phyloP scores from a whole-genome alignment of 2,888 invertebrate genomes.

The Cylloceria caligata region DNA sequence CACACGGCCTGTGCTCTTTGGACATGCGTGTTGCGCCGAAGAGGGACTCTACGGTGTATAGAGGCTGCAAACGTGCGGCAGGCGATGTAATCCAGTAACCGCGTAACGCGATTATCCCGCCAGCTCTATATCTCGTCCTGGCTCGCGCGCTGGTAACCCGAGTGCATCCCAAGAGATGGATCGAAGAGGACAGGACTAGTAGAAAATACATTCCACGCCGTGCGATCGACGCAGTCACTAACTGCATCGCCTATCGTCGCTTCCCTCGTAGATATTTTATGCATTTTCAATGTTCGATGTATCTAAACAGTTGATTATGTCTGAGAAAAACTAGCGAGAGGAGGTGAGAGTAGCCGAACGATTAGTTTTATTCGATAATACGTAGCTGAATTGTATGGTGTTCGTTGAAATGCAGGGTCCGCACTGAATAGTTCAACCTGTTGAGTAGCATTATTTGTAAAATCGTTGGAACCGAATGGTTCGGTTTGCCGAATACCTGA shows the following conservation, averaged over 20 bases:
- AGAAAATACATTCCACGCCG: slow-evolving; percentile 51
- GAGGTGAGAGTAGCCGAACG: too few relatives aligned
- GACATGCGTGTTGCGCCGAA: slow-evolving; percentile 7
- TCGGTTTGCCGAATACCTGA: not conserved
- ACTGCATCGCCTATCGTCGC: not conserved
- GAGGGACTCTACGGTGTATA: slow-evolving; percentile 17
- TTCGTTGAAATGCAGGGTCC: too few relatives aligned
- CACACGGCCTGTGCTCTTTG: slow-evolving; percentile 29
- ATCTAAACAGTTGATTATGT: not conserved
- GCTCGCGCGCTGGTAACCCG: slow-evolving; percentile 72
- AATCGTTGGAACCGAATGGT: too few relatives aligned
- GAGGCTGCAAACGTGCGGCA: slow-evolving; percentile 77
- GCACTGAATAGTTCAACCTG: too few relatives aligned
- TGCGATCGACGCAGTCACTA: slow-evolving; percentile 47
- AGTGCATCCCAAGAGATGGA: slow-evolving; percentile 72
- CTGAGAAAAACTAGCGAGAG: not conserved
- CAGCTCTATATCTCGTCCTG: slow-evolving; percentile 61
- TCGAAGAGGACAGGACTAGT: slow-evolving; percentile 52
- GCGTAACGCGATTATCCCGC: slow-evolving; percentile 81
- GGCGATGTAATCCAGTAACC: slow-evolving; percentile 83
- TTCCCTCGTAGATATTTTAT: not conserved
- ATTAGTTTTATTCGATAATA: too few relatives aligned
- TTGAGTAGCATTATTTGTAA: too few relatives aligned
- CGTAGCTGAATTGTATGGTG: too few relatives aligned
- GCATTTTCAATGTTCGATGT: not conserved